These are phyloP conservation scores for Babylonia areolata DNA, from an alignment of 1,140 invertebrate genomes.

Conservation along the genomic window DNA sequence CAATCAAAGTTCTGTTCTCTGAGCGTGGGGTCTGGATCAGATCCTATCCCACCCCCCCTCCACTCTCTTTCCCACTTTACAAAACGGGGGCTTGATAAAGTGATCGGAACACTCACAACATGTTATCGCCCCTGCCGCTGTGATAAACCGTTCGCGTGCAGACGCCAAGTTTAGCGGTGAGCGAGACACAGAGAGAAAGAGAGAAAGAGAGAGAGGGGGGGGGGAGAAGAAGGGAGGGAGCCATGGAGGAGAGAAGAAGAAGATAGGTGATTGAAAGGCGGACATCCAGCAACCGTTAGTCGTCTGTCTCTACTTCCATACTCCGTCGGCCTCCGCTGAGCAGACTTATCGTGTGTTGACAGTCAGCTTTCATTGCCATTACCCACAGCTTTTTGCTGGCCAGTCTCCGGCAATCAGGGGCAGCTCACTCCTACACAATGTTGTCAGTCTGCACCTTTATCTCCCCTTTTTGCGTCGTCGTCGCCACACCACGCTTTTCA, in stretches of 20 bases:
- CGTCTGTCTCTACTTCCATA: neutral
- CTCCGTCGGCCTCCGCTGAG: no score
- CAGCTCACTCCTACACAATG: neutral
- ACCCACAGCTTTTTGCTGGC: neutral
- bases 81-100: no score
- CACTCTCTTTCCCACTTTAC: no score
- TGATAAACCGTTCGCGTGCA: conserved; percentile 27
- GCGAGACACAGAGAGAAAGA: neutral
- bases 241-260: no score
- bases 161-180: conserved; percentile 21
- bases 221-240: no score
- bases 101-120: no score
- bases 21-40: neutral
- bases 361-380: neutral
- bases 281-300: conserved; percentile 16
- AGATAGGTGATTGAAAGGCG: neutral
- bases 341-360: neutral
- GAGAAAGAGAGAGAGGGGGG: no score
- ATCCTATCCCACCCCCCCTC: neutral
- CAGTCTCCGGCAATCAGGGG: neutral
- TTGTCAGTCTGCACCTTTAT: neutral
- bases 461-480: no score
- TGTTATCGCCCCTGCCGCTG: no score
- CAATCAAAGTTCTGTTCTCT: neutral
- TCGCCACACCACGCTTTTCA: no score